phyloP scores from a whole-genome alignment of 2,797 vertebrate species.

The Brachyrhaphis roseni region DNA sequence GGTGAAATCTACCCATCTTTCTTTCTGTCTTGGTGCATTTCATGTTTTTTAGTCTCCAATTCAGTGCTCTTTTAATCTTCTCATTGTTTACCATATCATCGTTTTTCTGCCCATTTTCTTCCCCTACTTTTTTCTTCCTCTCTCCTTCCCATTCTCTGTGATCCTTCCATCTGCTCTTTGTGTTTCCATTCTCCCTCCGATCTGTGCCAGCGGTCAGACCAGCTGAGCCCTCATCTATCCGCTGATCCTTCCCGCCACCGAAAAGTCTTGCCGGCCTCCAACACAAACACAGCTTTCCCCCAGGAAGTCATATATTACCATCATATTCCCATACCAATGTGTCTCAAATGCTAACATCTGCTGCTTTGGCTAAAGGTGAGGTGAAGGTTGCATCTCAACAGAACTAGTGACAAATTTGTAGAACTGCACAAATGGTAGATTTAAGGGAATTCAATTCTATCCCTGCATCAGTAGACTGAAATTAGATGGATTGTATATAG shows the following conservation, averaged over 20 bases:
- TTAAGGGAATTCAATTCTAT: background rate
- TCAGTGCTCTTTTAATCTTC: background rate
- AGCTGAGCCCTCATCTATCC: slow-evolving; percentile 44
- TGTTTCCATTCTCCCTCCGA: slow-evolving; percentile 11
- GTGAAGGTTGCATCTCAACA: slow-evolving; percentile 12
- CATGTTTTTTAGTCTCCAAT: background rate
- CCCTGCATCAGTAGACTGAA: no score
- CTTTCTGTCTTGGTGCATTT: background rate
- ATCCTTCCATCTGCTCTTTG: slow-evolving; percentile 51
- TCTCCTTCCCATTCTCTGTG: slow-evolving; percentile 15
- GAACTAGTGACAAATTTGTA: slow-evolving; percentile 11
- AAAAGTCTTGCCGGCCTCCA: slow-evolving; percentile 16
- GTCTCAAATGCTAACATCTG: background rate
- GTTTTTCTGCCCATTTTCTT: background rate
- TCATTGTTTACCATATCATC: background rate
- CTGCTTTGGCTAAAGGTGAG: background rate
- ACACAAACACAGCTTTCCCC: slow-evolving; percentile 23
- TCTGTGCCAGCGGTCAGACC: slow-evolving; percentile 48
- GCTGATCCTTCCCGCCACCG: slow-evolving; percentile 25
- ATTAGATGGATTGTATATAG: background rate
- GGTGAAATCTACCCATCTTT: background rate
- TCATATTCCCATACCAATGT: slow-evolving; percentile 8
- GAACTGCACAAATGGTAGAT: slow-evolving; percentile 11
- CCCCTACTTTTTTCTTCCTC: background rate
- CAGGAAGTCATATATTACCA: slow-evolving; percentile 26